Evolutionary conservation across 2,113 vertebrate species (phyloP), one percentile per base, ranked within the genome.

Genomic region (Meriones unguiculatus): DNA sequence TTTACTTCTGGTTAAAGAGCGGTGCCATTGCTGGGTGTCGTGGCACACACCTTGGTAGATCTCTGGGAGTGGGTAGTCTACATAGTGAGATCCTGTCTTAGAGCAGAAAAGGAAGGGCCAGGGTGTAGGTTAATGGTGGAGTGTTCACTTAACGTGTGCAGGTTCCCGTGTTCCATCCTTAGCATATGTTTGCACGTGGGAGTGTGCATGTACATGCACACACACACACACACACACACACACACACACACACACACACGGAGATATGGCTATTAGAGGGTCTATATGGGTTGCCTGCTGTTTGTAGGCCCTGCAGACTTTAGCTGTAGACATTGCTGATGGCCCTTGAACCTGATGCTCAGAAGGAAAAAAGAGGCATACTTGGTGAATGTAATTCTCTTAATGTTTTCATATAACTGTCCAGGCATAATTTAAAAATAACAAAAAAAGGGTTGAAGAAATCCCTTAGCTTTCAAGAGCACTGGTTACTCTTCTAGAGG

Each of bases 1-100:
- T 75, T 96, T 94, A 57, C 73, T 92, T 90, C 35, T 65, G 25
- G 82, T 97, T 72, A 85, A 96, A 94, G 77, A 85, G n/a, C 13
- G 76, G 32, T 76, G 30, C 41, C 50, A 76, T 76, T n/a, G 2
- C 69, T 35, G 14, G n/a, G 67, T 2, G 24, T 76, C 6, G 38
- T 46, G 41, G 9, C 24, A 5, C 4, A 46, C 10, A 46, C 11
- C 41, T 76, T 76, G 70, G 35, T 35, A 72, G 35, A 72, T 72
- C 7, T n/a, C 69, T 35, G 7, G 3, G 32, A 35, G 69, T 20
- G 69, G n/a, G 69, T 17, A n/a, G 69, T n/a, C 70, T 76, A 76
- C 22, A 24, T 73, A 75, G 73, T 38, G 72, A 73, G 72, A 24
- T 41, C 9, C 8, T 38, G 72, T 20, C 38, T 41, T 75, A 24